Conservation (phyloP, 2,797 vertebrate genomes). For the Pipistrellus pipistrellus region DNA sequence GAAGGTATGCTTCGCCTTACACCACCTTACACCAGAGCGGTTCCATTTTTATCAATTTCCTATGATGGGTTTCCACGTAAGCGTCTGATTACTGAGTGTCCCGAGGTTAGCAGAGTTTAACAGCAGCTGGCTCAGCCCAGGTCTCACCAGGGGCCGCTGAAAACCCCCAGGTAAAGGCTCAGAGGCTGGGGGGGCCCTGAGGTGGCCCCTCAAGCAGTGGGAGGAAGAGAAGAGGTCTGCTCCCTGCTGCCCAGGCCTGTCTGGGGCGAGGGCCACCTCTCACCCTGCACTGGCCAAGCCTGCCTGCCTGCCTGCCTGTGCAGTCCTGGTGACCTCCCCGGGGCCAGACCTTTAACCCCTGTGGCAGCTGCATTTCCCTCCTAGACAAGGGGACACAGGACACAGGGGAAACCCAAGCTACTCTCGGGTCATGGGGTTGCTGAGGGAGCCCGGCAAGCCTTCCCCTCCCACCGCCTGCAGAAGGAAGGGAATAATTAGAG, state of each 20-base stretch:
- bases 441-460: neutral
- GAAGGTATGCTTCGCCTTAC: fast-evolving
- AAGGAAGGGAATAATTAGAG: conserved; percentile 71
- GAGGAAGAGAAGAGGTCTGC: neutral
- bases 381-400: neutral
- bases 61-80: fast-evolving
- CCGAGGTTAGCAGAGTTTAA: fast-evolving
- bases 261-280: neutral
- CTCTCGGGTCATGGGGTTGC: fast-evolving
- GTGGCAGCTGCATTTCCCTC: neutral
- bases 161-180: neutral
- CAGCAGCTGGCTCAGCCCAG: neutral
- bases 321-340: neutral
- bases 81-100: neutral
- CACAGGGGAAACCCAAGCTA: neutral
- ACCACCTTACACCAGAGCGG: neutral
- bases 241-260: neutral
- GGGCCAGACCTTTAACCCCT: neutral
- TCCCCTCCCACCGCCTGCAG: conserved; percentile 74
- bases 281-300: neutral
- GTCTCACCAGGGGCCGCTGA: neutral
- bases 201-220: fast-evolving
- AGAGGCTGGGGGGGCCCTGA: neutral
- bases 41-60: neutral
- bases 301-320: neutral